Conservation (phyloP, 2,113 vertebrate genomes). For the Pterocles orientalis region DNA sequence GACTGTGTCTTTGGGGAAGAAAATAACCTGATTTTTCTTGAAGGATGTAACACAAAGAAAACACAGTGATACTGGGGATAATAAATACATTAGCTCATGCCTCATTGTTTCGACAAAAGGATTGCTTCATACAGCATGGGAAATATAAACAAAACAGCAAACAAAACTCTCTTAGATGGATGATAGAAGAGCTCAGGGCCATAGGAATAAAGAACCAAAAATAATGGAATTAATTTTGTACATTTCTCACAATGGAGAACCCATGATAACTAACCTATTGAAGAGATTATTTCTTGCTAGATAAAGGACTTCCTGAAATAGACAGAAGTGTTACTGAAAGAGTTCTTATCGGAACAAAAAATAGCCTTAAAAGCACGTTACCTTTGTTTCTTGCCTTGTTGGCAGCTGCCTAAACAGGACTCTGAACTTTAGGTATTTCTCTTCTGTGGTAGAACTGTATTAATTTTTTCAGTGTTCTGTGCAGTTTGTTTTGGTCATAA, state of each 20-base stretch:
- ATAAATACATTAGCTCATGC: conserved; percentile 52
- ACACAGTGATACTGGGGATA: conserved; percentile 11
- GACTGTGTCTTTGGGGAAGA: neutral
- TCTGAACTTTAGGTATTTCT: neutral
- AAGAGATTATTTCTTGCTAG: neutral
- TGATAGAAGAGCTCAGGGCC: neutral
- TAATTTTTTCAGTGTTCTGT: neutral
- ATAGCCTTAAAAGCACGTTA: neutral
- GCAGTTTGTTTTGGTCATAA: neutral
- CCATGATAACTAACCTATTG: neutral
- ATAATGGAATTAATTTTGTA: neutral
- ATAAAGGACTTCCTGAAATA: neutral
- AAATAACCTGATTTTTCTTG: conserved; percentile 23
- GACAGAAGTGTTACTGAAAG: neutral
- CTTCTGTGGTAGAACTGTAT: neutral
- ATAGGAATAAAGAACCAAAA: neutral
- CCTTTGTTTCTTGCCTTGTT: neutral
- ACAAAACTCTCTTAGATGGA: conserved; percentile 28
- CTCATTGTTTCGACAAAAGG: conserved; percentile 32
- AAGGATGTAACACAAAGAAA: conserved; percentile 37
- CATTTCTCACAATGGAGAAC: neutral
- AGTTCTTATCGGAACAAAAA: neutral
- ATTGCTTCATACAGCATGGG: conserved; percentile 25
- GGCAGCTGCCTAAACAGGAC: neutral
- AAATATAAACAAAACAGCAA: conserved; percentile 39